phyloP scores from a whole-genome alignment of 2,797 vertebrate genomes.

The Silurus lanzhouensis region DNA sequence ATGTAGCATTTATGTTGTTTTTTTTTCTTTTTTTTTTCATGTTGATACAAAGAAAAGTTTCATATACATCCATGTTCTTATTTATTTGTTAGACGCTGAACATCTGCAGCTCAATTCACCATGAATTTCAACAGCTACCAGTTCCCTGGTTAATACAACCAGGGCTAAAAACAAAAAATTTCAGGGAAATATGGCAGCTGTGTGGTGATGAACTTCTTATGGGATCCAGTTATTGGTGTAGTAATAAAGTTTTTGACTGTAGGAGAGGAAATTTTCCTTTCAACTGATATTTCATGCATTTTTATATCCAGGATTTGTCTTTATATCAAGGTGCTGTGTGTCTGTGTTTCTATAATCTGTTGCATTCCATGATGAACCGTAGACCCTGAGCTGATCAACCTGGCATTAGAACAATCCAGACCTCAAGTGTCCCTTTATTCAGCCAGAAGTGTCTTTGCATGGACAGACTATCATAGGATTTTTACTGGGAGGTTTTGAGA shows the following conservation, averaged over 20 bases:
- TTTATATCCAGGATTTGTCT: background rate
- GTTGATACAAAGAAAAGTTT: background rate
- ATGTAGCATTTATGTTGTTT: background rate
- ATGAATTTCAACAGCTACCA: background rate
- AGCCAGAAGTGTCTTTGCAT: constrained; percentile 2
- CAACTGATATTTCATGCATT: background rate
- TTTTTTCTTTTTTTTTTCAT: background rate
- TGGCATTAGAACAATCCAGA: constrained; percentile 22
- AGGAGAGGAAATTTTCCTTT: background rate
- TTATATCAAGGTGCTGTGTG: background rate
- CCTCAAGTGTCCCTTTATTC: constrained; percentile 31
- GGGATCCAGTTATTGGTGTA: background rate
- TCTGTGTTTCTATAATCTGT: background rate
- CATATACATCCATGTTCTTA: background rate
- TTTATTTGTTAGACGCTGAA: background rate
- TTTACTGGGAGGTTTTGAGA: no score
- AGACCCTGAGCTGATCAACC: background rate
- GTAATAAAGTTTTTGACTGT: background rate
- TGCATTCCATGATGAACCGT: background rate
- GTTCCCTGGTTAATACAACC: background rate
- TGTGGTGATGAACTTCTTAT: background rate
- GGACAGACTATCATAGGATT: background rate
- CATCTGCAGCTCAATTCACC: background rate
- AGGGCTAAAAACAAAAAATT: background rate
- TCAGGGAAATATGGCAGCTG: background rate